Percentiles rank a stretch among this genome's conserved stretches.
Conservation (phyloP, 1,140 invertebrate species). For the Zophobas morio region DNA sequence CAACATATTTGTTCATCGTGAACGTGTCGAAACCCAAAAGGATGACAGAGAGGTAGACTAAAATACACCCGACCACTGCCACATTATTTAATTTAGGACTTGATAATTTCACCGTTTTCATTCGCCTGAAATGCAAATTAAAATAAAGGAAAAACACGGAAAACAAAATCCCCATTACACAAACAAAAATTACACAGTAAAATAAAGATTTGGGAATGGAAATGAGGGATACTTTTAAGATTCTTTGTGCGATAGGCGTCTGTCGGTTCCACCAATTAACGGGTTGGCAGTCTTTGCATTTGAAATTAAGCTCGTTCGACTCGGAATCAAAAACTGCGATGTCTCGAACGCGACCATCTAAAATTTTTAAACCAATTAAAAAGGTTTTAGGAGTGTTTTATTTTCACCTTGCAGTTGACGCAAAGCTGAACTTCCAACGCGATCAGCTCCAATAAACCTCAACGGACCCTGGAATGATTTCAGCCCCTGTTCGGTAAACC, state of each 20-base stretch:
- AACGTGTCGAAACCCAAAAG: conserved; percentile 89
- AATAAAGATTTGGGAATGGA: conserved; percentile 84
- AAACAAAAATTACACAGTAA: conserved; percentile 77
- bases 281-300: conserved; percentile 78
- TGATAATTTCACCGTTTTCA: conserved; percentile 94
- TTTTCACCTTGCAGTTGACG: conserved; percentile 87
- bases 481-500: background rate
- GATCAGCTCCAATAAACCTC: conserved; percentile 87
- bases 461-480: conserved; percentile 81
- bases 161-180: conserved; percentile 82
- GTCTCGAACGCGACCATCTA: conserved; percentile 77
- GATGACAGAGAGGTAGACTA: conserved; percentile 95
- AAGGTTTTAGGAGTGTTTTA: conserved; percentile 7
- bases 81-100: conserved; percentile 97
- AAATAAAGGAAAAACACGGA: conserved; percentile 86
- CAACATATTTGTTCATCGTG: conserved; percentile 81
- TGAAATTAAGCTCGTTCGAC: conserved; percentile 76
- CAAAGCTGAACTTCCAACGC: conserved; percentile 86
- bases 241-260: conserved; percentile 83
- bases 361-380: conserved; percentile 56
- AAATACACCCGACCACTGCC: conserved; percentile 93
- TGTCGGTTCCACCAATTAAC: conserved; percentile 84
- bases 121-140: conserved; percentile 88
- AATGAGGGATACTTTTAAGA: conserved; percentile 79
- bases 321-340: conserved; percentile 85